Percentiles rank a stretch among this genome's conserved stretches.
These are phyloP conservation scores for Panurus biarmicus DNA, from an alignment of 2,113 vertebrate genomes.

Conservation along the genomic window DNA sequence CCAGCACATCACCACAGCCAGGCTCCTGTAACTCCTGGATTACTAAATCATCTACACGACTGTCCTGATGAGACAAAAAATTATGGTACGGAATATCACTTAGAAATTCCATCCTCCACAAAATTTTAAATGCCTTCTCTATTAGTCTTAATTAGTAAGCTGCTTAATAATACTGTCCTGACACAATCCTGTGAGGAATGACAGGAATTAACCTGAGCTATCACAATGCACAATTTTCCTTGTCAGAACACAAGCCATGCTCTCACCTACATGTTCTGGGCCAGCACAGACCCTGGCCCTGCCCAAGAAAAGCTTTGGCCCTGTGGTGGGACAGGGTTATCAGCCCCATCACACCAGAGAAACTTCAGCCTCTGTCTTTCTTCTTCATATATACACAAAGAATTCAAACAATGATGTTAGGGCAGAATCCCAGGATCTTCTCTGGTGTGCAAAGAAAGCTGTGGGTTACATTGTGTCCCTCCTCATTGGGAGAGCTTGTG, in stretches of 20 bases:
- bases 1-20: background rate
- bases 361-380: background rate
- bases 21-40: background rate
- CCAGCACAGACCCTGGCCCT: background rate
- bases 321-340: background rate
- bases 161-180: background rate
- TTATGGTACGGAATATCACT: background rate
- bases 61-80: background rate
- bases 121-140: background rate
- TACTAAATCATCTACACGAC: background rate
- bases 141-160: background rate
- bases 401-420: constrained; percentile 19
- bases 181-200: background rate
- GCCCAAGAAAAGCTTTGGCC: background rate
- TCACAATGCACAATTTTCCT: background rate
- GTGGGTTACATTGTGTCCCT: background rate
- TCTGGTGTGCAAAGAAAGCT: constrained; percentile 1
- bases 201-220: background rate
- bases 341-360: background rate
- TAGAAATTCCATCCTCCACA: background rate
- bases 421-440: constrained; percentile 11
- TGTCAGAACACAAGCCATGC: background rate
- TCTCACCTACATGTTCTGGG: background rate
- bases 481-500: background rate
- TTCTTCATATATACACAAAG: constrained; percentile 21